Evolutionary conservation across 1,140 invertebrate genomes (phyloP).

Genomic region (Amyelois transitella): DNA sequence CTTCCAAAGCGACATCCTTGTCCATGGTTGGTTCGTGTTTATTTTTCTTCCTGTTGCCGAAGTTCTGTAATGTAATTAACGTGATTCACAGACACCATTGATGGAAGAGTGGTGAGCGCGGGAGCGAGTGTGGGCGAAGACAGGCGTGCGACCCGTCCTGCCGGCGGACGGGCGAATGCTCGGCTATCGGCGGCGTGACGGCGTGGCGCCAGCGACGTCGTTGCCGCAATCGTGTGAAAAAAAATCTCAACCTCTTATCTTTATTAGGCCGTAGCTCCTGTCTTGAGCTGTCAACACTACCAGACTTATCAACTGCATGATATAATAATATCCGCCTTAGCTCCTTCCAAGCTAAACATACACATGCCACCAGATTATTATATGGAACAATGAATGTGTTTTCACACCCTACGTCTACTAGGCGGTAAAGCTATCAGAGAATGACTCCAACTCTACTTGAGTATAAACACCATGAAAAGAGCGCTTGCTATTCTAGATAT

Average conservation of each 20-base stretch:
- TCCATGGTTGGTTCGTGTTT: constrained; percentile 61
- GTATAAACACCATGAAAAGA: too few species aligned
- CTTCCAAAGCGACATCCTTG: constrained; percentile 79
- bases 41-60: constrained; percentile 8
- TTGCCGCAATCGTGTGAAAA: constrained; percentile 53
- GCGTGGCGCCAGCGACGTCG: constrained; percentile 44
- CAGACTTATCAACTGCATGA: not conserved
- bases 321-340: too few species aligned
- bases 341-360: too few species aligned
- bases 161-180: constrained; percentile 63
- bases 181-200: constrained; percentile 29
- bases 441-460: too few species aligned
- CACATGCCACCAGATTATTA: too few species aligned
- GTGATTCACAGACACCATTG: constrained; percentile 51
- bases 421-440: too few species aligned
- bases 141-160: constrained; percentile 52
- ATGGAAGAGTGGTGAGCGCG: constrained; percentile 27
- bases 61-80: constrained; percentile 39
- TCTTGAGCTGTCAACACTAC: constrained; percentile 6
- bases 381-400: too few species aligned
- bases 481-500: too few species aligned
- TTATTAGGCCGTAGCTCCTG: constrained; percentile 34
- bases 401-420: too few species aligned
- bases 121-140: constrained; percentile 29
- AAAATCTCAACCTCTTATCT: constrained; percentile 53